Base-by-base conservation (phyloP, 2,888 invertebrate genomes). In the Lithodes maja region DNA sequence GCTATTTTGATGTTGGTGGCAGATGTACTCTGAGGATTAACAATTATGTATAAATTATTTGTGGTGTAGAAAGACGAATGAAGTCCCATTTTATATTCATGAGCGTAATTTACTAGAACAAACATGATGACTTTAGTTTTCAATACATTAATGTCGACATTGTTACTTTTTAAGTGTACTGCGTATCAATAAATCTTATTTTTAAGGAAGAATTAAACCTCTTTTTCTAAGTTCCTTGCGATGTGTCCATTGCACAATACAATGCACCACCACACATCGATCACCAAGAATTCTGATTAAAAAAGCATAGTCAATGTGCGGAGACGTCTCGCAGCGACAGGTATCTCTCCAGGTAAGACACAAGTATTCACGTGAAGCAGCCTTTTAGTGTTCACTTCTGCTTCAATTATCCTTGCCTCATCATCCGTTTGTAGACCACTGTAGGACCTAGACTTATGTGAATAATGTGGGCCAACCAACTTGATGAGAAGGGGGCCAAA, bases 151-250 rank as follows among this genome's bases (percentile, higher is more conserved):
- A 50, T 54, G 85, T 78, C 85, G 89, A 85, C 78, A 82, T 82
- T 86, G 86, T 86, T 85, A 85, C 84, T 54, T 82, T 82, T 83
- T 80, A 85, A 85, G 89, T 89, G 89, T 89, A 89, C 80, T 86
- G 86, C 89, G 89, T 85, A 85, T 81, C 89, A 89, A 89, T 89
- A 89, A 89, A 89, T 89, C 83, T 89, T 83, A 86, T 86, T 86
- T 89, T 85, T 89, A 89, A 89, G 89, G 88, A 89, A 85, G 78
- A 69, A 49, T 17, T 54, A 3, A 71, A 75, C 71, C 61, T 68
- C 78, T 69, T 86, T 89, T 83, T 69, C 74, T 75, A 77, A 54
- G 71, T 78, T 83, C 89, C 89, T 89, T 89, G 89, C 89, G 89
- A 86, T 68, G 17, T 49, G 5, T 78, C 7, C 61, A 55, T 17